Conservation (phyloP, 2,113 vertebrate genomes). For the Plecotus auritus region DNA sequence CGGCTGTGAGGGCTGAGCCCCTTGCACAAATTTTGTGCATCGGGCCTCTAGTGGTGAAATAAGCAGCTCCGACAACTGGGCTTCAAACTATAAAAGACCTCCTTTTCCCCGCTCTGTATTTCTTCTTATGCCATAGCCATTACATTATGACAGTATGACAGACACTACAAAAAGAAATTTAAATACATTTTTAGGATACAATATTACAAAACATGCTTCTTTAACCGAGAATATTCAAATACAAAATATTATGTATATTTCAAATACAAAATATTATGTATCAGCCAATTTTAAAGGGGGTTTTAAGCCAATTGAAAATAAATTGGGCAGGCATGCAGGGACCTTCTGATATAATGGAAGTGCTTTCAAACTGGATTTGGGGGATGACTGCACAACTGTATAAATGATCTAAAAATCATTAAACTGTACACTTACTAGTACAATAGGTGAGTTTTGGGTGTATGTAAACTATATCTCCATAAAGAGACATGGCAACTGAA, state of each 20-base stretch:
- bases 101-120: not conserved
- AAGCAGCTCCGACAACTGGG: no score
- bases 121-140: not conserved
- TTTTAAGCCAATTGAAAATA: not conserved
- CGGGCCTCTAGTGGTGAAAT: no score
- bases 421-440: not conserved
- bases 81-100: not conserved
- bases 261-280: not conserved
- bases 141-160: not conserved
- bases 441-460: not conserved
- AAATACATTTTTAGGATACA: slow-evolving; percentile 17
- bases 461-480: not conserved
- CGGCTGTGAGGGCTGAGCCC: no score
- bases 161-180: not conserved
- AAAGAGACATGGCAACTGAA: not conserved
- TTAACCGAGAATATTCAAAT: not conserved
- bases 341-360: not conserved
- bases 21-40: no score
- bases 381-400: not conserved
- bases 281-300: not conserved
- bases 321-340: not conserved
- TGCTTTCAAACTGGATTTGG: not conserved
- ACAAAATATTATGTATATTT: not conserved
- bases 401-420: not conserved
- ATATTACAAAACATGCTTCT: not conserved